These are phyloP conservation scores for Unio pictorum DNA, from an alignment of 2,888 invertebrate genomes.

Conservation along the genomic window DNA sequence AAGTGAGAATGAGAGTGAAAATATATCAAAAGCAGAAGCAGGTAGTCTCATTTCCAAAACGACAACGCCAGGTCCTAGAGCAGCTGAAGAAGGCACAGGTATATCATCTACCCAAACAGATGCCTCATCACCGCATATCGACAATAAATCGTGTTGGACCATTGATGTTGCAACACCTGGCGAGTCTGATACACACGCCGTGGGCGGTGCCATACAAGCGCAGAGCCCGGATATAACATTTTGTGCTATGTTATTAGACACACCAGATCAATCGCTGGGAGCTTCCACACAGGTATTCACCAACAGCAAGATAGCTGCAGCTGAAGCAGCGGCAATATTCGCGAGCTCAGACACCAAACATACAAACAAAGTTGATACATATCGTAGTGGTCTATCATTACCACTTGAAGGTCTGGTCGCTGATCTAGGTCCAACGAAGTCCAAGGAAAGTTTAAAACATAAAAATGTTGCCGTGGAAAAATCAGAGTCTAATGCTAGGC, in stretches of 20 bases:
- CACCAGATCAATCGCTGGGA: no score
- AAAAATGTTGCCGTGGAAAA: not conserved
- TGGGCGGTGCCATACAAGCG: constrained; percentile 6
- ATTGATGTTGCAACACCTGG: constrained; percentile 15
- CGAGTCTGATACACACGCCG: constrained; percentile 26
- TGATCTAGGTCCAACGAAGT: not conserved
- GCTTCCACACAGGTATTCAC: constrained; percentile 33
- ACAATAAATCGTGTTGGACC: constrained; percentile 21
- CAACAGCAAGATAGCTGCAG: constrained; percentile 33
- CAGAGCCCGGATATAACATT: not conserved
- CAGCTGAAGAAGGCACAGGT: not conserved
- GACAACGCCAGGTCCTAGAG: no score
- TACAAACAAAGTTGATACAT: no score
- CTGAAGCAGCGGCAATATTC: constrained; percentile 17
- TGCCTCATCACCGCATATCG: constrained; percentile 28
- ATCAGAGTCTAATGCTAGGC: no score
- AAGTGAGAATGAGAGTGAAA: no score
- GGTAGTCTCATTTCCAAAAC: no score
- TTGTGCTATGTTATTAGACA: no score
- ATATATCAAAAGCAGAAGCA: no score
- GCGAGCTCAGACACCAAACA: no score
- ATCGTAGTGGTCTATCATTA: no score
- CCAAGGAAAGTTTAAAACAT: not conserved
- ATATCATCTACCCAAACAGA: constrained; percentile 9
- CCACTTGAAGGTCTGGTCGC: no score